Evolutionary conservation across 2,888 invertebrate species (phyloP).

Genomic region (Sympetrum striolatum): DNA sequence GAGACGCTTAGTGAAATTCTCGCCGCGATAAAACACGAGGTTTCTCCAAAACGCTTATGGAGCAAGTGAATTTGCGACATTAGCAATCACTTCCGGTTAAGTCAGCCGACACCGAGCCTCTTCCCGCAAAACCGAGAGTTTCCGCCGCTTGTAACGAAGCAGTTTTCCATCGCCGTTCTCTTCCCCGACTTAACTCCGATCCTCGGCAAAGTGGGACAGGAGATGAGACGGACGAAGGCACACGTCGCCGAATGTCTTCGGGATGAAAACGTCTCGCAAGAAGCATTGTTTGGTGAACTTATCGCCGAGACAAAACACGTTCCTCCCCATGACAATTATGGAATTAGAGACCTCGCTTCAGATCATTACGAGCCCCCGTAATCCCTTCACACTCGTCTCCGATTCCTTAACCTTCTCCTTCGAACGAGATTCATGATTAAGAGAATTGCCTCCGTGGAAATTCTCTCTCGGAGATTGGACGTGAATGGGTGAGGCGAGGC

Average conservation of each 20-base stretch:
- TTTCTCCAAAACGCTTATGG: not conserved
- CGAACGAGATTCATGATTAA: slow-evolving; percentile 5
- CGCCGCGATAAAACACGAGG: not conserved
- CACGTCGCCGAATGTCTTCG: not conserved
- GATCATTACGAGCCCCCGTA: not conserved
- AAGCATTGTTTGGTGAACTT: slow-evolving; percentile 32
- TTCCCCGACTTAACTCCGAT: not conserved
- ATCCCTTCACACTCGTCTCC: not conserved
- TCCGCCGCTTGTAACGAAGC: not conserved
- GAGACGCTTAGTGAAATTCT: not conserved
- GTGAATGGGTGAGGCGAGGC: not conserved
- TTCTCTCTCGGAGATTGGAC: not conserved
- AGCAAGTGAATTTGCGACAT: not conserved
- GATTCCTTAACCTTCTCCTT: not conserved
- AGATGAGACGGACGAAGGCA: not conserved
- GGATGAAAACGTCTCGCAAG: slow-evolving; percentile 12
- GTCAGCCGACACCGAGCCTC: not conserved
- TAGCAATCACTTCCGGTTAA: not conserved
- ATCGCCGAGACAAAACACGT: not conserved
- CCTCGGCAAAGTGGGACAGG: not conserved
- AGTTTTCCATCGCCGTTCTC: not conserved
- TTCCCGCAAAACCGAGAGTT: not conserved
- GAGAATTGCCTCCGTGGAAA: slow-evolving; percentile 1
- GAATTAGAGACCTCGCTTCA: not conserved
- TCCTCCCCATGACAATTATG: slow-evolving; percentile 11